These are phyloP conservation scores for Actinemys pallida DNA, from an alignment of 2,113 vertebrate genomes.

Conservation along the genomic window DNA sequence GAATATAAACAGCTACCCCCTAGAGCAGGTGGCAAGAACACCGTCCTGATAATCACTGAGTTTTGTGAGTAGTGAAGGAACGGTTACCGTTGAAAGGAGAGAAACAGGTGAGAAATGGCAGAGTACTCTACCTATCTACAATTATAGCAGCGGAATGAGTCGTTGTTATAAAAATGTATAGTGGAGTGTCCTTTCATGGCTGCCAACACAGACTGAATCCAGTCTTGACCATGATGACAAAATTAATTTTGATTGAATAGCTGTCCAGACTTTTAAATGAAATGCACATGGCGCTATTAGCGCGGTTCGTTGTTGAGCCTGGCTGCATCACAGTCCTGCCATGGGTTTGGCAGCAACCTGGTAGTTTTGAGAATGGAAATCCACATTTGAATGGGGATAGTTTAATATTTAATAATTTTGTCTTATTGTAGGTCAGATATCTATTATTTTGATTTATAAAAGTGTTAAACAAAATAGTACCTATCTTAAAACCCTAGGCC, in stretches of 20 bases:
- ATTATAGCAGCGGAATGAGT: constrained; percentile 52
- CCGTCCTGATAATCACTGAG: constrained; percentile 57
- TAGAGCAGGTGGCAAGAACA: constrained; percentile 50
- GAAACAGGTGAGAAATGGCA: constrained; percentile 59
- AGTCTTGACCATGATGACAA: constrained; percentile 69
- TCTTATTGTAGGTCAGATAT: constrained; percentile 23
- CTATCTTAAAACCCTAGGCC: background rate
- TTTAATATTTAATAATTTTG: constrained; percentile 16
- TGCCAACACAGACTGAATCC: constrained; percentile 38
- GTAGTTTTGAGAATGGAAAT: constrained; percentile 46
- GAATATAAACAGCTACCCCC: constrained; percentile 46
- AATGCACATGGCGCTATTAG: constrained; percentile 55
- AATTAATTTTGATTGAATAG: constrained; percentile 57
- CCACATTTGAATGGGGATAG: constrained; percentile 39
- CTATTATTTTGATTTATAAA: constrained; percentile 16
- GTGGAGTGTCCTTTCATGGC: constrained; percentile 63
- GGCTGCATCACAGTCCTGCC: constrained; percentile 21
- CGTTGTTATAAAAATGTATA: constrained; percentile 50
- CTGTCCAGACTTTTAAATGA: constrained; percentile 61
- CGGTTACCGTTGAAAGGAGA: constrained; percentile 54
- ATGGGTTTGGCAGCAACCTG: constrained; percentile 51
- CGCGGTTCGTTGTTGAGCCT: background rate
- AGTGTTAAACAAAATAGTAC: background rate
- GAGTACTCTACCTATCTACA: constrained; percentile 53
- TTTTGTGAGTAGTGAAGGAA: constrained; percentile 63